These are phyloP conservation scores for Salpingus planirostris DNA, from an alignment of 2,888 invertebrate species.

Conservation along the genomic window DNA sequence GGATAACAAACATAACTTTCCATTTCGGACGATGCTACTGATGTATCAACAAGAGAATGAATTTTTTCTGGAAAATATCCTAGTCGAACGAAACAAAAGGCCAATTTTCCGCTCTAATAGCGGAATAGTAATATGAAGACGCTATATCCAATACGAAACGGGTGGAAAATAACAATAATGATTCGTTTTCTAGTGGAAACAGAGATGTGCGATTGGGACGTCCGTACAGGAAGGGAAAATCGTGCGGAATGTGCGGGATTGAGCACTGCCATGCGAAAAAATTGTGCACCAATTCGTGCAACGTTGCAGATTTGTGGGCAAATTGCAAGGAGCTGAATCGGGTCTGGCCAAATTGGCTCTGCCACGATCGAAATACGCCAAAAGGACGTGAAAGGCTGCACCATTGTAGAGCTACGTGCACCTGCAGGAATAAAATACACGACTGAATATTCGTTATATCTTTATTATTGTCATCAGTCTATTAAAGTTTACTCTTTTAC, in stretches of 20 bases:
- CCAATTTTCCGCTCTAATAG: constrained; percentile 1
- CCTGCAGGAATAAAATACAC: constrained; percentile 51
- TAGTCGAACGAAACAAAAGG: not conserved
- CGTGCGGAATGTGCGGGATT: constrained; percentile 59
- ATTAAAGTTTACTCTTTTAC: too few species aligned
- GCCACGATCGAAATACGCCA: constrained; percentile 43
- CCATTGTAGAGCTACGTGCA: constrained; percentile 66
- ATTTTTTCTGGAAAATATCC: constrained; percentile 2
- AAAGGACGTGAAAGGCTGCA: constrained; percentile 47
- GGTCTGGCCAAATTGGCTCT: constrained; percentile 53
- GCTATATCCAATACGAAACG: too few species aligned
- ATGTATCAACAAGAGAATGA: constrained; percentile 2
- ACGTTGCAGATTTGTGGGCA: constrained; percentile 57
- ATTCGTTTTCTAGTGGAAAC: constrained; percentile 55
- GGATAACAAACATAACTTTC: not conserved
- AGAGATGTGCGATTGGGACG: constrained; percentile 49
- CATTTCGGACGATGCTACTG: not conserved
- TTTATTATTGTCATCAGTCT: too few species aligned
- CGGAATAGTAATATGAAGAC: too few species aligned
- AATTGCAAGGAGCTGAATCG: constrained; percentile 59
- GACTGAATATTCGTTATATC: too few species aligned
- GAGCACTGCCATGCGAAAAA: constrained; percentile 51
- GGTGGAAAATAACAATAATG: too few species aligned
- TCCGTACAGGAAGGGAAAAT: constrained; percentile 59
- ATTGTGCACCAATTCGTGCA: constrained; percentile 69